phyloP scores from a whole-genome alignment of 53 echinoderm and acorn worm genomes.

The Crossaster papposus region DNA sequence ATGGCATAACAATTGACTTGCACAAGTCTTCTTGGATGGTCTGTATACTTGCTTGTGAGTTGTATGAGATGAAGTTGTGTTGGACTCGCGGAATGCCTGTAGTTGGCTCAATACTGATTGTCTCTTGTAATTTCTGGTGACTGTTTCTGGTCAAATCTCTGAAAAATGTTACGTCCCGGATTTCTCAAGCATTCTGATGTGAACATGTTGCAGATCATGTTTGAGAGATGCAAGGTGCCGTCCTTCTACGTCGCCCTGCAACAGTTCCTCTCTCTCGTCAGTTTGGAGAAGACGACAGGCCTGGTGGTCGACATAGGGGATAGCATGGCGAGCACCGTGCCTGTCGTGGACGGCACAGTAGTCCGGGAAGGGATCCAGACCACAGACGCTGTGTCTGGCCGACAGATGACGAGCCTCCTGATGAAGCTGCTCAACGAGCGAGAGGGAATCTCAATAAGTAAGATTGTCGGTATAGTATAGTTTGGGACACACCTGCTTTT shows the following conservation, averaged over 20 bases:
- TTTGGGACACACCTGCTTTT: no score
- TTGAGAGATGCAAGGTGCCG: constrained; percentile 81
- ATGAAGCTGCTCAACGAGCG: constrained; percentile 43
- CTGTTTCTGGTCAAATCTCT: no score
- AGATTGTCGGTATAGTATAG: background rate
- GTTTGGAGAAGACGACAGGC: constrained; percentile 81
- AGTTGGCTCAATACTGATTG: no score
- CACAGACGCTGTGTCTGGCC: constrained; percentile 44
- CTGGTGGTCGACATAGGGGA: constrained; percentile 85
- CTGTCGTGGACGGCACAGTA: constrained; percentile 58
- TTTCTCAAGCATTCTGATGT: background rate
- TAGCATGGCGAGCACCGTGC: constrained; percentile 83
- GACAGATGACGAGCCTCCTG: constrained; percentile 54
- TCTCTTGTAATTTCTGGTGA: no score
- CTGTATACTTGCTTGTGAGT: no score
- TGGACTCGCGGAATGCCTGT: no score
- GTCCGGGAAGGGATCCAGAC: constrained; percentile 22
- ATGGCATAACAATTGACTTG: no score
- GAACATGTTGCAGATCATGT: constrained; percentile 70
- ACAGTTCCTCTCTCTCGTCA: constrained; percentile 70
- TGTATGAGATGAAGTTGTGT: no score
- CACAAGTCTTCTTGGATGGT: no score
- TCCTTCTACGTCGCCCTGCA: constrained; percentile 90
- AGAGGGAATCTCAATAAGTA: constrained; percentile 39
- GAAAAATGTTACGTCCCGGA: no score